Base-by-base conservation (phyloP, 2,888 invertebrate species). In the Harpagoxenus sublaevis region DNA sequence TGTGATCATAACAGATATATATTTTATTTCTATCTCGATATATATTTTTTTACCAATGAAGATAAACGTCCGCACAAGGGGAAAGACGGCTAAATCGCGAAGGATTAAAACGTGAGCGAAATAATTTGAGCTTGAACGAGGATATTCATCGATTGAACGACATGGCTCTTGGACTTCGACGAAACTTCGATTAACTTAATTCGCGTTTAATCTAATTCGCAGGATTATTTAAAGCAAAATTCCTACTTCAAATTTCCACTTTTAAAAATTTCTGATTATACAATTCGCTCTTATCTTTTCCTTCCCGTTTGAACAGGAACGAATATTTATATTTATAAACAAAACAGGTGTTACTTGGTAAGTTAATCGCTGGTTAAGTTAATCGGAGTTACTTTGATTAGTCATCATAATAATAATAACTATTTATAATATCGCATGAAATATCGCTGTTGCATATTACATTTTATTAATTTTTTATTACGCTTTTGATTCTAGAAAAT, bases 31-130 rank as follows among this genome's bases (percentile, higher is more conserved):
- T 10, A n/a, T 63, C 1, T 5, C 5, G 4, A n/a, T 42, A 45
- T 42, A 23, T 12, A 3, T 23, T 12, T 51, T 23, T 45, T 45
- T 23, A 45, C 4, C 35, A 71, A 79, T 71, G 71, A 57, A 35
- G n/a, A 6, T 23, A n/a, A 42, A 45, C 6, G 2, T 2, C 42
- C n/a, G n/a, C n/a, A 45, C 8, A 39, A 60, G 35, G 10, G 6
- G 10, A 35, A 39, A 57, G 5, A 12, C 2, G 3, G 1, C 10
- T 48, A 8, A 60, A 48, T 42, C 35, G n/a, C 6, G 10, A 9
- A 9, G 18, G 4, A 45, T 45, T 60, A 70, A 57, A 71, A 57
- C 4, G 71, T 79, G 9, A 57, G 71, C 8, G 6, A 57, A 55
- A 18, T 57, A 8, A 57, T 35, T 35, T 4, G 15, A 63, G 15